Percentiles rank a stretch among this genome's conserved stretches.
phyloP scores from a whole-genome alignment of 1,140 invertebrate species.

The Liolophura sinensis region DNA sequence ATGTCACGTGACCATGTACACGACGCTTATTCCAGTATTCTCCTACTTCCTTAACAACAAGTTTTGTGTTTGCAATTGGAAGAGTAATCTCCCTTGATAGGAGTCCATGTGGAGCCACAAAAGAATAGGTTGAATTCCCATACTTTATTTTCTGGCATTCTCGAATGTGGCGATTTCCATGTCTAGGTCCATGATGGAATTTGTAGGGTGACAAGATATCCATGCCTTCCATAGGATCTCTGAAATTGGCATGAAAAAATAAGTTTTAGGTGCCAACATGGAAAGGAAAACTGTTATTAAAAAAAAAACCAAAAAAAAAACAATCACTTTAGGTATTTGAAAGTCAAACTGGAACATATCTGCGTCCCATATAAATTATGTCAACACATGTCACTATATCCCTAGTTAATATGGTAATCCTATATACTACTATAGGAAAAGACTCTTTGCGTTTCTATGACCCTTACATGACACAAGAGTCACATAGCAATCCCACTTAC shows the following conservation, averaged over 20 bases:
- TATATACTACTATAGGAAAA: no score
- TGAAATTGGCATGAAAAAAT: neutral
- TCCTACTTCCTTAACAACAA: slow-evolving; percentile 27
- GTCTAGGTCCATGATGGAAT: slow-evolving; percentile 22
- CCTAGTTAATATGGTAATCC: no score
- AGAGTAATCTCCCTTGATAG: slow-evolving; percentile 7
- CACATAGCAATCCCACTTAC: no score
- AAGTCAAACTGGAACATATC: no score
- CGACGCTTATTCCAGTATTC: slow-evolving; percentile 15
- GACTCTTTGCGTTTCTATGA: no score
- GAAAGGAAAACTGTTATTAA: no score
- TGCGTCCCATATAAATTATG: no score
- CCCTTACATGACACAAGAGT: no score
- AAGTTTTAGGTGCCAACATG: neutral
- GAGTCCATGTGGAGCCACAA: slow-evolving; percentile 21
- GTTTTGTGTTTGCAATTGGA: slow-evolving; percentile 29
- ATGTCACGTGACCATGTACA: slow-evolving; percentile 30
- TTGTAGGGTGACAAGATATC: slow-evolving; percentile 23
- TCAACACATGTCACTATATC: no score
- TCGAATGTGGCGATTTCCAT: slow-evolving; percentile 37
- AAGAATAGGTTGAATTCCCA: slow-evolving; percentile 39
- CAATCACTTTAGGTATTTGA: no score
- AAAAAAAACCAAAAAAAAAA: neutral
- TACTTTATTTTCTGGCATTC: slow-evolving; percentile 43
- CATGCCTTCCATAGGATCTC: neutral